Evolutionary conservation across 2,888 invertebrate species (phyloP).

Genomic region (Nasonovia ribisnigri): DNA sequence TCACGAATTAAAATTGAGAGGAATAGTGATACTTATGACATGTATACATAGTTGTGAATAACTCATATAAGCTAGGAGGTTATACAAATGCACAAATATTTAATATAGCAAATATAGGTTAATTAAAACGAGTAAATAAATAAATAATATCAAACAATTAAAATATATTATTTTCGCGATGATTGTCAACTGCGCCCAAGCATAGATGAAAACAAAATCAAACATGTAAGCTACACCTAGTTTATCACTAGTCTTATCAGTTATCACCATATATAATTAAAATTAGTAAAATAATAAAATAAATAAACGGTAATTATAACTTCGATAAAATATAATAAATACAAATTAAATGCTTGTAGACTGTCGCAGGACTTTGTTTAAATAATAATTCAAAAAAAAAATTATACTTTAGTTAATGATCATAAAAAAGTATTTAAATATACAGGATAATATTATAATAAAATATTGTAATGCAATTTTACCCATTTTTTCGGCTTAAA

Average conservation of each 20-base stretch:
- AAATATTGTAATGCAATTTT: no score
- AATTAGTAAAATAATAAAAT: neutral
- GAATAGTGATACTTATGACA: neutral
- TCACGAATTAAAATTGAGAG: neutral
- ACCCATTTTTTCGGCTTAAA: neutral
- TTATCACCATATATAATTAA: neutral
- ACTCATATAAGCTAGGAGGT: neutral
- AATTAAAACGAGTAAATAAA: neutral
- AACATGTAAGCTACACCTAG: neutral
- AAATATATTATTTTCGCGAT: neutral
- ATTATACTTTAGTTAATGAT: neutral
- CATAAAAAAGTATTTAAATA: neutral
- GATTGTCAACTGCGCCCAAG: neutral
- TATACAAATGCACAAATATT: neutral
- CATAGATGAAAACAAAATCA: neutral
- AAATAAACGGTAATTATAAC: neutral
- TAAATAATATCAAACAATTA: neutral
- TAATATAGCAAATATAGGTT: neutral
- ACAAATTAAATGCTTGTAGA: neutral
- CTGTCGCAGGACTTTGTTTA: neutral
- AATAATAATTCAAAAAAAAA: neutral
- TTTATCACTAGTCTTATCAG: neutral
- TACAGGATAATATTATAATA: neutral
- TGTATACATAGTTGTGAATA: neutral
- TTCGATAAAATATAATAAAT: neutral